A percentile compares a stretch with the other conserved stretches of the same genome.
phyloP scores from a whole-genome alignment of 1,140 invertebrate genomes.

The Trinorchestia longiramus region DNA sequence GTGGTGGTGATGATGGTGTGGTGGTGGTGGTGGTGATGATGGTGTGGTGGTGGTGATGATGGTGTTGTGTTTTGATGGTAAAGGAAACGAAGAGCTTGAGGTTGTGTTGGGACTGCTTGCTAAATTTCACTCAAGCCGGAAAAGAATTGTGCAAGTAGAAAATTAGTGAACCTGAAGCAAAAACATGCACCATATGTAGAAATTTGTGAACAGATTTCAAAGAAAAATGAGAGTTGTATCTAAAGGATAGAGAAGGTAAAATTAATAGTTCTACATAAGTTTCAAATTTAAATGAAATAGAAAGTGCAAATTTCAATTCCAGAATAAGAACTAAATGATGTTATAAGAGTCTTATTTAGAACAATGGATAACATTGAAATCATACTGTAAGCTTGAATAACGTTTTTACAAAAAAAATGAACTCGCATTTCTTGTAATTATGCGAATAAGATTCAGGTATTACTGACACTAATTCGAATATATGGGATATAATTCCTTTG shows the following conservation, averaged over 20 bases:
- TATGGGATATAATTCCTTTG: background rate
- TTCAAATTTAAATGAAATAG: background rate
- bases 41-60: too few species aligned
- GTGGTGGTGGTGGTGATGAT: too few species aligned
- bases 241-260: background rate
- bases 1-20: too few species aligned
- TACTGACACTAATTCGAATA: background rate
- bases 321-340: background rate
- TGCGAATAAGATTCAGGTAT: background rate
- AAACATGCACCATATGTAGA: too few species aligned
- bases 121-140: too few species aligned
- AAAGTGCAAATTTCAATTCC: background rate
- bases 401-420: background rate
- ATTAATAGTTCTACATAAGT: background rate
- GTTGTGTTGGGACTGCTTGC: too few species aligned
- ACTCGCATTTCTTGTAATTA: background rate
- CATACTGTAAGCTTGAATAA: background rate
- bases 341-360: background rate
- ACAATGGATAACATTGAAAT: background rate
- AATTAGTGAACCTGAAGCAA: too few species aligned
- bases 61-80: too few species aligned
- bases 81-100: too few species aligned
- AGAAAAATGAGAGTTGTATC: background rate
- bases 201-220: background rate
- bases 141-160: too few species aligned